phyloP scores from a whole-genome alignment of 2,888 invertebrate species.

The Neuroscelio doddi region DNA sequence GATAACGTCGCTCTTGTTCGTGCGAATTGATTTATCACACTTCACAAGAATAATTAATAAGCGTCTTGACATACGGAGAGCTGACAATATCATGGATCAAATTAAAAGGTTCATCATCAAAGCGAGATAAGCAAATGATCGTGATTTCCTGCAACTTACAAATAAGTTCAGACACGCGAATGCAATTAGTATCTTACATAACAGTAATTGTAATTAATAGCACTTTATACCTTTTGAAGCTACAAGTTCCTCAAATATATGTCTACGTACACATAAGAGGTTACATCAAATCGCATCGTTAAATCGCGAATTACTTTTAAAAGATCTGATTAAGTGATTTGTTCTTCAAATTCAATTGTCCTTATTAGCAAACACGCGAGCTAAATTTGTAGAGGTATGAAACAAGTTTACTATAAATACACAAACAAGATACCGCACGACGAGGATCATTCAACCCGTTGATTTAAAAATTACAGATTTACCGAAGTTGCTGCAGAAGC shows the following conservation, averaged over 20 bases:
- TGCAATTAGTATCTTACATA: slow-evolving; percentile 36
- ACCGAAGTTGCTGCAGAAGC: slow-evolving; percentile 7
- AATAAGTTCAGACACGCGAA: slow-evolving; percentile 39
- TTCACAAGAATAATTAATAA: slow-evolving; percentile 12
- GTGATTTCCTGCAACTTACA: slow-evolving; percentile 2
- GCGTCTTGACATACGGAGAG: neutral
- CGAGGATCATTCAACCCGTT: slow-evolving; percentile 7
- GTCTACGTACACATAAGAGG: slow-evolving; percentile 4
- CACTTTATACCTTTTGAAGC: slow-evolving; percentile 10
- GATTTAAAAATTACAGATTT: slow-evolving; percentile 15
- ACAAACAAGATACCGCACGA: neutral
- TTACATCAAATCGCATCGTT: slow-evolving; percentile 13
- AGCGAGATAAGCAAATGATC: slow-evolving; percentile 34
- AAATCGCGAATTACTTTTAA: slow-evolving; percentile 16
- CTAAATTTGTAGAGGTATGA: slow-evolving; percentile 15
- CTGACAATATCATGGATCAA: slow-evolving; percentile 10
- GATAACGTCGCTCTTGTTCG: slow-evolving; percentile 6
- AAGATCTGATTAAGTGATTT: slow-evolving; percentile 31
- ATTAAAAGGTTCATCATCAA: slow-evolving; percentile 25
- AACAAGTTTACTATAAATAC: slow-evolving; percentile 26
- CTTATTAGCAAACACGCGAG: slow-evolving; percentile 23
- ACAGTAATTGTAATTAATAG: slow-evolving; percentile 30
- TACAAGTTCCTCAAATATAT: slow-evolving; percentile 8
- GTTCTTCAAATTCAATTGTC: slow-evolving; percentile 39
- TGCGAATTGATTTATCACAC: slow-evolving; percentile 9